phyloP scores from a whole-genome alignment of 1,140 invertebrate genomes.

The Bilobella aurantiaca region DNA sequence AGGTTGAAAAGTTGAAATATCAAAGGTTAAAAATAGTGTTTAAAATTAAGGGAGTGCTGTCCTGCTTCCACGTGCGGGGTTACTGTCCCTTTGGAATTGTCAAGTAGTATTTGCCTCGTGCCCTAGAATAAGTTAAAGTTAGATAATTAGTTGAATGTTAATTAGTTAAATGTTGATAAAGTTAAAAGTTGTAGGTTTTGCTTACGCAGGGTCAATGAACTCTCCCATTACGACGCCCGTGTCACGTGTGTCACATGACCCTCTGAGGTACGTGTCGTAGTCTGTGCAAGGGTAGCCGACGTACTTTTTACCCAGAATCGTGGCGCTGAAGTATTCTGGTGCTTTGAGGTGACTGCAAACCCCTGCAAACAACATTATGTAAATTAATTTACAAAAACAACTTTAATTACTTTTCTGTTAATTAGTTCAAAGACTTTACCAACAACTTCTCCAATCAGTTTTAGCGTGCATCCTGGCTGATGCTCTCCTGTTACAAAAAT shows the following conservation, averaged over 20 bases:
- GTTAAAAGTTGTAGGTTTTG: too few relatives aligned
- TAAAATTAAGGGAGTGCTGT: background rate
- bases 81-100: background rate
- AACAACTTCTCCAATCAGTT: conserved; percentile 14
- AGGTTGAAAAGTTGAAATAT: background rate
- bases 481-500: too few relatives aligned
- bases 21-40: too few relatives aligned
- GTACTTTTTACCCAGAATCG: conserved; percentile 21
- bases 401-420: background rate
- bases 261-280: conserved; percentile 10
- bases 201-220: conserved; percentile 7
- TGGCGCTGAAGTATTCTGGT: conserved; percentile 22
- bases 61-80: background rate
- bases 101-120: conserved; percentile 19
- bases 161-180: too few relatives aligned
- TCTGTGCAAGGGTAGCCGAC: conserved; percentile 12
- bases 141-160: background rate
- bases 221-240: conserved; percentile 17
- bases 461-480: conserved; percentile 26
- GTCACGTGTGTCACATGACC: conserved; percentile 6
- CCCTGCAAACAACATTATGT: conserved; percentile 13
- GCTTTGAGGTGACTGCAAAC: conserved; percentile 33
- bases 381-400: background rate
- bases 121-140: background rate
- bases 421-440: conserved; percentile 4